Percentiles rank a stretch among this genome's conserved stretches.
These are phyloP conservation scores for Micoletzkya japonica DNA, from an alignment of 2,888 invertebrate species.

Conservation along the genomic window DNA sequence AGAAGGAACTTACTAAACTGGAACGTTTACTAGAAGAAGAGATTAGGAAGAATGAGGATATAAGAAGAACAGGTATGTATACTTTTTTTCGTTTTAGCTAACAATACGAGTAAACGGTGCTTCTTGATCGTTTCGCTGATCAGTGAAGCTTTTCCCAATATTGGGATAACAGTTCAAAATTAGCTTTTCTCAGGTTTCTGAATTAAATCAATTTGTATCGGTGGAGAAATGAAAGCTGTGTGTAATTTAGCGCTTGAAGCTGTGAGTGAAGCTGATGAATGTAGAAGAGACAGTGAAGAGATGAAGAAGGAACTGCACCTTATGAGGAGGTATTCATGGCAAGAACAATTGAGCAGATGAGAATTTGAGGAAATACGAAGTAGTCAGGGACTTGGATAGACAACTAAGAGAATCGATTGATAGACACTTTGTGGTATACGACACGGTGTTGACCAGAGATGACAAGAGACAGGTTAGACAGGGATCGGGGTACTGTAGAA, in stretches of 20 bases:
- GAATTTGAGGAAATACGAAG: not conserved
- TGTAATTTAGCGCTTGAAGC: not conserved
- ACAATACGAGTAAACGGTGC: too few species aligned
- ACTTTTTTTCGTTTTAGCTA: not conserved
- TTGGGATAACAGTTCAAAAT: too few species aligned
- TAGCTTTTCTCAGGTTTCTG: too few species aligned
- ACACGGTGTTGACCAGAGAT: not conserved
- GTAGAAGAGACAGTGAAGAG: not conserved
- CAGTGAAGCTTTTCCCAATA: too few species aligned
- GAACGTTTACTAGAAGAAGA: too few species aligned
- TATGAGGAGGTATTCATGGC: too few species aligned
- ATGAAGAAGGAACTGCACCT: not conserved
- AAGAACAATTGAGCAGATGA: not conserved
- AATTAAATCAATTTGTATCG: too few species aligned
- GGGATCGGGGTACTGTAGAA: not conserved
- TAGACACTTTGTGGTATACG: not conserved
- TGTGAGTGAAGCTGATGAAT: too few species aligned
- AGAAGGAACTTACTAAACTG: too few species aligned
- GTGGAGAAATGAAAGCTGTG: not conserved
- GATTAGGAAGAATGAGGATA: not conserved
- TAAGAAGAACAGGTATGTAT: constrained; percentile 3
- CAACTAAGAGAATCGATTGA: not conserved
- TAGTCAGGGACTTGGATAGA: not conserved
- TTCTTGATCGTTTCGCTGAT: too few species aligned
- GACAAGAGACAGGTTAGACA: not conserved